Percentiles rank a stretch among this genome's conserved stretches.
Evolutionary conservation across 2,797 vertebrate species (phyloP).

Genomic region (Streptopelia turtur): DNA sequence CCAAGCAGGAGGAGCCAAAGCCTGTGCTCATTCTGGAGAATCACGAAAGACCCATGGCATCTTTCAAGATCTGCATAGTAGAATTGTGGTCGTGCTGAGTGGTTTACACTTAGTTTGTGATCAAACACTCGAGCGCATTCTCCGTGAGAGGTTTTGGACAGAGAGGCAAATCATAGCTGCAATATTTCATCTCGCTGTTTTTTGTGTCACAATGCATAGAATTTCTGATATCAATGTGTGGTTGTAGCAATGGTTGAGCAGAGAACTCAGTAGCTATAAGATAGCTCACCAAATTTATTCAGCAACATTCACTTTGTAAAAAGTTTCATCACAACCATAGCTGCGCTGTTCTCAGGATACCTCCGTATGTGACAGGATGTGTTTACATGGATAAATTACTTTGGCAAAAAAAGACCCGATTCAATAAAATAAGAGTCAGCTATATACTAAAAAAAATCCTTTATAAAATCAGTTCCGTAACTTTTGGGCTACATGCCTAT

Average conservation of each 20-base stretch:
- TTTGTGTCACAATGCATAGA: neutral
- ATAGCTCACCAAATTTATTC: neutral
- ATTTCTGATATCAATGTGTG: neutral
- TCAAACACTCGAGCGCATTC: neutral
- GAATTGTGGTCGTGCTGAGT: neutral
- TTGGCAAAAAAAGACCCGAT: neutral
- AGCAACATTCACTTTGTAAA: neutral
- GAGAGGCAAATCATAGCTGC: neutral
- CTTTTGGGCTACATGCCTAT: neutral
- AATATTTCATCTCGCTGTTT: neutral
- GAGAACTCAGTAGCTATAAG: neutral
- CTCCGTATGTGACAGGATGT: constrained; percentile 32
- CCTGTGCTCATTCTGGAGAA: neutral
- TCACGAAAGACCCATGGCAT: neutral
- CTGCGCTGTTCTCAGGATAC: constrained; percentile 10
- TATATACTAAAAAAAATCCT: constrained; percentile 27
- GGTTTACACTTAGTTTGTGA: neutral
- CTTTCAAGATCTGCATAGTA: neutral
- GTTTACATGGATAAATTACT: constrained; percentile 29
- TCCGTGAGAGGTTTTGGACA: neutral
- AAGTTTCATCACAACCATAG: neutral
- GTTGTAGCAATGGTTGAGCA: neutral
- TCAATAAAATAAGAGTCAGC: constrained; percentile 5
- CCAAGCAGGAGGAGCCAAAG: neutral
- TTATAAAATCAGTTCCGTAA: neutral